Conservation (phyloP, 2,888 invertebrate genomes). For the Celastrina argiolus region DNA sequence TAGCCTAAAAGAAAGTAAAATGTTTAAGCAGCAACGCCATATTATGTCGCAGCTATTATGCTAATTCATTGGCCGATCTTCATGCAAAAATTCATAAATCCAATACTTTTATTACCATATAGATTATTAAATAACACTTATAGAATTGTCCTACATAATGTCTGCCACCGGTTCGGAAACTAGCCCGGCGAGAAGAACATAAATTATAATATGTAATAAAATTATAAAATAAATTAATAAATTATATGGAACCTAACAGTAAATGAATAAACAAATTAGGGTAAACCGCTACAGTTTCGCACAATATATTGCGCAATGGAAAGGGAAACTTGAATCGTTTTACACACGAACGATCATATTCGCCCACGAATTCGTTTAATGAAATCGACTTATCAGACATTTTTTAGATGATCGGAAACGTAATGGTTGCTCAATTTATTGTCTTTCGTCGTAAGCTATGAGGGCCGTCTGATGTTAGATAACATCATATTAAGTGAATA, state of each 20-base stretch:
- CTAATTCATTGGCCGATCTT: background rate
- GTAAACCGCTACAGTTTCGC: conserved; percentile 1
- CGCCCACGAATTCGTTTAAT: conserved; percentile 8
- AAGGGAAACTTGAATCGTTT: conserved; percentile 20
- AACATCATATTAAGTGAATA: background rate
- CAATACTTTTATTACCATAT: too few relatives aligned
- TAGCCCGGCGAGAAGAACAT: too few relatives aligned
- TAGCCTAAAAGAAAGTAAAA: background rate
- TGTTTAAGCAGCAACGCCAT: background rate
- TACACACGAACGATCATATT: conserved; percentile 19
- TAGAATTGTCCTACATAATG: too few relatives aligned
- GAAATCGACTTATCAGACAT: conserved; percentile 19
- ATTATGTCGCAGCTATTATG: background rate
- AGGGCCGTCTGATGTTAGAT: background rate
- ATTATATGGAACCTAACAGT: too few relatives aligned
- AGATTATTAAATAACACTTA: too few relatives aligned
- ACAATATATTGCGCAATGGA: conserved; percentile 16
- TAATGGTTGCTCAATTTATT: conserved; percentile 18
- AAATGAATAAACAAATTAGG: background rate
- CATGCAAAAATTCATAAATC: too few relatives aligned
- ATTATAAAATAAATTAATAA: too few relatives aligned
- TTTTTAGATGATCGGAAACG: conserved; percentile 19
- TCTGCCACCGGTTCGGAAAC: too few relatives aligned
- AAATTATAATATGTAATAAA: too few relatives aligned
- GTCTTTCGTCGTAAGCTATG: conserved; percentile 8